Evolutionary conservation across 2,888 invertebrate genomes (phyloP).

Genomic region (Pardosa pseudoannulata): DNA sequence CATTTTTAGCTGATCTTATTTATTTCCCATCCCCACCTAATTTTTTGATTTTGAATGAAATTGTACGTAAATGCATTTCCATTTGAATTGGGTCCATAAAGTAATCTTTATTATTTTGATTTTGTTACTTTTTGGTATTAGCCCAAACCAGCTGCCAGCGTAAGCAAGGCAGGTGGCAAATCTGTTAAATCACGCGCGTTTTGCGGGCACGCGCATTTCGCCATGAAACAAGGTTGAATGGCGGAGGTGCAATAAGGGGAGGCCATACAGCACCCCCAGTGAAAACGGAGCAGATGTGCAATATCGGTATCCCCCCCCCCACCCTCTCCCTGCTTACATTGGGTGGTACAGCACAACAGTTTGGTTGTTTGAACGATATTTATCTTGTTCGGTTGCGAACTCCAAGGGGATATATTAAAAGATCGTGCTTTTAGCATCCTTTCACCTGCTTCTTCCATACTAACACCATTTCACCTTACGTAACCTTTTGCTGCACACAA

Average conservation of each 20-base stretch:
- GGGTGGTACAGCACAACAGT: not conserved
- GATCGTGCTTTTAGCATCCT: not conserved
- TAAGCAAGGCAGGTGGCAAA: not conserved
- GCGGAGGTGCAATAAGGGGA: not conserved
- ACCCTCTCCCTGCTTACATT: not conserved
- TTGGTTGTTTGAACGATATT: not conserved
- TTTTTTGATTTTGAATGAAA: too few relatives aligned
- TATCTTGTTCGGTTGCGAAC: not conserved
- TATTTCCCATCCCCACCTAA: too few relatives aligned
- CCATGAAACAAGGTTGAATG: not conserved
- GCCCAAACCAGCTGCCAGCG: not conserved
- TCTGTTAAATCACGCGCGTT: constrained; percentile 2
- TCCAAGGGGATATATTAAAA: not conserved
- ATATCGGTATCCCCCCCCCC: not conserved
- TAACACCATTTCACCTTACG: not conserved
- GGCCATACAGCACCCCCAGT: not conserved
- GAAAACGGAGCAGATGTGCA: not conserved
- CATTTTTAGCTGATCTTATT: too few relatives aligned
- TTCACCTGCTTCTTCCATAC: not conserved
- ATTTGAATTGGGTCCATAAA: too few relatives aligned
- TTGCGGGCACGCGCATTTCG: not conserved
- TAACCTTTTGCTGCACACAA: not conserved
- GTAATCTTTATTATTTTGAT: too few relatives aligned
- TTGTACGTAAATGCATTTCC: too few relatives aligned
- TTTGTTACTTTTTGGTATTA: not conserved